Base-by-base conservation (phyloP, 2,888 invertebrate species). In the Fissipunctia ypsillon region DNA sequence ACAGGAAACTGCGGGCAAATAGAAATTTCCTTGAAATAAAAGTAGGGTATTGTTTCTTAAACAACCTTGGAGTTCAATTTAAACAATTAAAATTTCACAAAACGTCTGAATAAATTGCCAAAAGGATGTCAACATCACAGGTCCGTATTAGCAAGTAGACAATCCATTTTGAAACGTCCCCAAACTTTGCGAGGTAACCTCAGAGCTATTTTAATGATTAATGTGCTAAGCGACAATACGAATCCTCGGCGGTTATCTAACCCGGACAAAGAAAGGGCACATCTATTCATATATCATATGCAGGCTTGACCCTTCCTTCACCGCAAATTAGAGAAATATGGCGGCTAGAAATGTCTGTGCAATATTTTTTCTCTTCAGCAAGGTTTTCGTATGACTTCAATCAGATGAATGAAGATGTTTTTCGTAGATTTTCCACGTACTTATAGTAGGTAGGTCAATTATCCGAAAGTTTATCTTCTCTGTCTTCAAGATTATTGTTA, bases 271-370 rank as follows among this genome's bases (percentile, higher is more conserved):
- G 93, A 92, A 92, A 93, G 93, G 95, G 93, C 90, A 85, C 83
- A 73, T 91, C 93, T 92, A 94, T 94, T 94, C 95, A 95, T 93
- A 94, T 90, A 93, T 95, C 95, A 95, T 88, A 90, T 89, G 91
- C 95, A 95, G 95, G 90, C 91, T 94, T 95, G 95, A 95, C 95
- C 95, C 95, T 94, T 95, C 90, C 90, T 88, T 87, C 83, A 84
- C 87, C 88, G 74, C 87, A 85, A 78, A 78, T 76, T 79, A 63
- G 74, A 70, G 78, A 81, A 82, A 73, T 80, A 77, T 1, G 7
- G 10, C 16, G 14, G 10, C 83, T 79, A 52, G 75, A 86, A 68
- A 66, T 25, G 76, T 48, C 50, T 45, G n/a, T 45, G 7, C 38
- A 38, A 38, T n/a, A 38, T 9, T 9, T 5, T 38, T 38, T 38